Evolutionary conservation across 2,797 vertebrate genomes (phyloP).

Genomic region (Graptemys geographica): DNA sequence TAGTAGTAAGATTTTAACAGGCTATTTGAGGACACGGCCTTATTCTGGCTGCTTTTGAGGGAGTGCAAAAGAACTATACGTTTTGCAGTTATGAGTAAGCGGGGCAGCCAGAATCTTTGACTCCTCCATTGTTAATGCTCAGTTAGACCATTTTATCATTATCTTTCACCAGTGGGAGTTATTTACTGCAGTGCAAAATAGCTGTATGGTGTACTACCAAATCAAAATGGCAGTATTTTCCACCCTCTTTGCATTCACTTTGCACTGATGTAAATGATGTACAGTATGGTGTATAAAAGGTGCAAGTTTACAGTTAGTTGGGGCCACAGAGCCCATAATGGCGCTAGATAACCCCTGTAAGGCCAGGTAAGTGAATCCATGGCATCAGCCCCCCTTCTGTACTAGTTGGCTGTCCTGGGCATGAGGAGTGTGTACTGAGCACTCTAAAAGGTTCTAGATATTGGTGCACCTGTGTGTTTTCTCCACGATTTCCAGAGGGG

Average conservation of each 20-base stretch:
- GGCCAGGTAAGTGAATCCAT: background rate
- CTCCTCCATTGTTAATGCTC: background rate
- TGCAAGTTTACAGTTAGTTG: background rate
- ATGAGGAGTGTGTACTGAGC: background rate
- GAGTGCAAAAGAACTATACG: background rate
- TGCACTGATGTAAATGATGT: background rate
- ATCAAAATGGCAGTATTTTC: background rate
- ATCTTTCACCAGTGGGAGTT: background rate
- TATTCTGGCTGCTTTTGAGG: background rate
- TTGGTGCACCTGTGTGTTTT: background rate
- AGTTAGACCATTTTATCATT: background rate
- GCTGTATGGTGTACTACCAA: background rate
- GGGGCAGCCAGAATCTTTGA: background rate
- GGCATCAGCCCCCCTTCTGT: background rate
- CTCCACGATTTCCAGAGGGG: background rate
- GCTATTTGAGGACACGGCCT: background rate
- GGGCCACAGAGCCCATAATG: background rate
- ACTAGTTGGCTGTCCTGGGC: background rate
- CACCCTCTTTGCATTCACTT: background rate
- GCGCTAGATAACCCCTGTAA: background rate
- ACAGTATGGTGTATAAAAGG: background rate
- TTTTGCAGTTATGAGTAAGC: background rate
- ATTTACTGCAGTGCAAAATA: background rate
- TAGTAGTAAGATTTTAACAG: too few relatives aligned
- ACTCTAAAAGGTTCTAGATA: background rate